Conservation (phyloP, 2,797 vertebrate species). For the Neosilurus hyrtlii region DNA sequence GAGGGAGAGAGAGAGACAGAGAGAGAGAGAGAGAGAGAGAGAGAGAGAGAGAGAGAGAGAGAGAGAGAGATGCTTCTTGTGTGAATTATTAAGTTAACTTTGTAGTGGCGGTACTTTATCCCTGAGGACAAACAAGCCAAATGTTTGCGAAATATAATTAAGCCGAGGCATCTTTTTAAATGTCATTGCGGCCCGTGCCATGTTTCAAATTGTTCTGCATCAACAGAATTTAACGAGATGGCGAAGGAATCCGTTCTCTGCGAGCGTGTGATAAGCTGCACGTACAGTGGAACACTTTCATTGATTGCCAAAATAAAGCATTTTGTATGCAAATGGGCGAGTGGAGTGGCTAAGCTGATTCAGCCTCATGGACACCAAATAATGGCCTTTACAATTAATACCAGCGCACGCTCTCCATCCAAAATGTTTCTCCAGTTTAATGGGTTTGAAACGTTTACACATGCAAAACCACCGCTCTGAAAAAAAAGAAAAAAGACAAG, state of each 20-base stretch:
- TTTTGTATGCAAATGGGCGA: conserved; percentile 99
- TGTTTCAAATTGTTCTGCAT: conserved; percentile 99
- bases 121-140: conserved; percentile 96
- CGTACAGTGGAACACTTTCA: conserved; percentile 99
- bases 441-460: conserved; percentile 81
- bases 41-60: conserved; percentile 28
- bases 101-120: conserved; percentile 98
- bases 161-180: conserved; percentile 98
- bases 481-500: conserved; percentile 59
- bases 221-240: conserved; percentile 99
- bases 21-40: conserved; percentile 22
- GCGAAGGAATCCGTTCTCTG: conserved; percentile 99
- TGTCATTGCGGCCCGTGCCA: conserved; percentile 99
- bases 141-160: conserved; percentile 99
- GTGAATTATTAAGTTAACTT: conserved; percentile 96
- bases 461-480: conserved; percentile 53
- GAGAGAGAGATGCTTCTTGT: conserved; percentile 68
- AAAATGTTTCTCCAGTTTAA: conserved; percentile 82
- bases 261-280: conserved; percentile 97
- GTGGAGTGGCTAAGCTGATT: conserved; percentile 99
- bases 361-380: conserved; percentile 86
- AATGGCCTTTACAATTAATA: conserved; percentile 87
- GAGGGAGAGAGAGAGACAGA: not conserved
- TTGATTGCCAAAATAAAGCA: conserved; percentile 99
- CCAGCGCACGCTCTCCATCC: conserved; percentile 80